phyloP scores from a whole-genome alignment of 2,888 invertebrate genomes.

The Perizoma affinitatum region DNA sequence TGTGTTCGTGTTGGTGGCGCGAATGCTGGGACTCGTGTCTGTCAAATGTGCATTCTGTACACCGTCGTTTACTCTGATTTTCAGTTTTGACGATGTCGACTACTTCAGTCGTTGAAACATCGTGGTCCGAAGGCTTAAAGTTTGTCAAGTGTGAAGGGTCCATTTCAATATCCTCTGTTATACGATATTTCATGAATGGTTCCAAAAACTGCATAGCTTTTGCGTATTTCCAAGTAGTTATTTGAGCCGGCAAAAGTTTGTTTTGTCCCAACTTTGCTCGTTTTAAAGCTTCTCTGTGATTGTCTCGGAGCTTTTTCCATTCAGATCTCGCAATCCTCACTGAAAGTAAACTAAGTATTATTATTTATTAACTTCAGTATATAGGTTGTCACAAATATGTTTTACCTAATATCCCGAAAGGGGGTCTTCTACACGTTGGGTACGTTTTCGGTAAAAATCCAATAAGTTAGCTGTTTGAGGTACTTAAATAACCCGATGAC shows the following conservation, averaged over 20 bases:
- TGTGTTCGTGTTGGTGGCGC: constrained; percentile 36
- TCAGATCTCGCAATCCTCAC: constrained; percentile 71
- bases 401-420: no score
- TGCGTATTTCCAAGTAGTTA: constrained; percentile 79
- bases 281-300: constrained; percentile 73
- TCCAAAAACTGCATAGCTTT: constrained; percentile 78
- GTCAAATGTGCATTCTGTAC: constrained; percentile 40
- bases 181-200: constrained; percentile 77
- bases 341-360: constrained; percentile 46
- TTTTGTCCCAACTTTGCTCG: constrained; percentile 75
- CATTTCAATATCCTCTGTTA: constrained; percentile 74
- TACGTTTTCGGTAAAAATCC: no score
- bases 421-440: no score
- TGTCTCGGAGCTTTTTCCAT: constrained; percentile 76
- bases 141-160: constrained; percentile 47
- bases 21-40: constrained; percentile 23
- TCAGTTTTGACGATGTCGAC: constrained; percentile 41
- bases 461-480: no score
- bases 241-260: constrained; percentile 73
- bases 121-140: constrained; percentile 51
- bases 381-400: no score
- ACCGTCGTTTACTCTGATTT: constrained; percentile 51
- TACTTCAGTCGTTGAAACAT: constrained; percentile 58
- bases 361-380: no score
- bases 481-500: no score